Evolutionary conservation across 2,888 invertebrate species (phyloP), one percentile per base, ranked within the genome.

Genomic region (Leucophenga montana): DNA sequence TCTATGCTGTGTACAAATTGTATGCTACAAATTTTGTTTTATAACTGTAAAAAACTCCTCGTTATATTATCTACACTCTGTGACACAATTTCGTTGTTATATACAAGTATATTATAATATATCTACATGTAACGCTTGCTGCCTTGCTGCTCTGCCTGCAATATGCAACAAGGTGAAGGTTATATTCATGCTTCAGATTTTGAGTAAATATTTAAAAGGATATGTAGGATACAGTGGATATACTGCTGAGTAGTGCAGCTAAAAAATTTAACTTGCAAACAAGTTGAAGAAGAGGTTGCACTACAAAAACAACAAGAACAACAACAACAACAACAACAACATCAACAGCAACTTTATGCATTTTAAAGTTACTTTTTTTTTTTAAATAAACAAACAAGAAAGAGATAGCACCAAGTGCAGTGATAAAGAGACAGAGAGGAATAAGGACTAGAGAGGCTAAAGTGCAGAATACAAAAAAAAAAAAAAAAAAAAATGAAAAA

Each of bases 121-220:
- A n/a, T n/a, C n/a, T n/a, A n/a, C n/a, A n/a, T n/a, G n/a, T n/a
- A n/a, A n/a, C n/a, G n/a, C n/a, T n/a, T n/a, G n/a, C n/a, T n/a
- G n/a, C n/a, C n/a, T n/a, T n/a, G 11, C 3, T 39, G 11, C 39
- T 39, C 39, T 39, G 8, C 39, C 8, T 39, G 39, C 39, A 69
- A 53, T 71, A 71, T 77, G 77, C 76, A 77, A 78, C 83, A 80
- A 80, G 80, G 80, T 83, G 82, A 80, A 80, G 80, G 80, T 81
- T 80, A 8, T 39, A 39, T 39, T 5, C 39, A 39, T 39, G 82
- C 80, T 77, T 82, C 80, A 79, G 80, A 74, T 77, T 39, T 33
- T 39, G 8, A 39, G 39, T 39, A 39, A 39, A 39, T 39, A 39
- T 39, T 11, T 5, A 11, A 39, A 39, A 39, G 39, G 8, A 39